Conservation (phyloP, 2,888 invertebrate species). For the Ctena decussata region DNA sequence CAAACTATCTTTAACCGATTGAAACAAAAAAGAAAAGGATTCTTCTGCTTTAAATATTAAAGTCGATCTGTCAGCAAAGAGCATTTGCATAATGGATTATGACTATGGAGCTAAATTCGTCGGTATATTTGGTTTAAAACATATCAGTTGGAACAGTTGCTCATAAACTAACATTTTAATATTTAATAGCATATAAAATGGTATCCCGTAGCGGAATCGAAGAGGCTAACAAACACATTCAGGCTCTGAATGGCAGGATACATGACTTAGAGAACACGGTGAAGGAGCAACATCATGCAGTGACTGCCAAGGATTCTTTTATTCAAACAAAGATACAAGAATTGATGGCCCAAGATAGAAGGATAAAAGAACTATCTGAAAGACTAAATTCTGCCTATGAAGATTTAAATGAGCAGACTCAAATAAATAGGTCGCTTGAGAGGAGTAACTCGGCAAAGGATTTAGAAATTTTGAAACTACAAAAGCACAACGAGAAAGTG, state of each 20-base stretch:
- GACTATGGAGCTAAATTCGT: too few relatives aligned
- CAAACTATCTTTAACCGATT: too few relatives aligned
- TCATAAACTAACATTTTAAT: too few relatives aligned
- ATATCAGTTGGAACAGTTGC: too few relatives aligned
- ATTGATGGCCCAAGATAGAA: constrained; percentile 67
- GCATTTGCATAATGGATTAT: too few relatives aligned
- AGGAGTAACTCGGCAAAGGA: constrained; percentile 17
- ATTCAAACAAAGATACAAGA: constrained; percentile 69
- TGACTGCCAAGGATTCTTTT: constrained; percentile 73
- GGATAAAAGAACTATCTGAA: constrained; percentile 65
- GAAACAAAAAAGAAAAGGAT: too few relatives aligned
- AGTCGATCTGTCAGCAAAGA: too few relatives aligned
- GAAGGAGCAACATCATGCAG: constrained; percentile 75
- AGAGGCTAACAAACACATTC: constrained; percentile 86
- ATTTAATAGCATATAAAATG: constrained; percentile 55
- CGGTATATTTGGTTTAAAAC: too few relatives aligned
- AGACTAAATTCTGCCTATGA: constrained; percentile 33
- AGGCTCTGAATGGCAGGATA: constrained; percentile 82
- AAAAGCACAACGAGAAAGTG: constrained; percentile 27
- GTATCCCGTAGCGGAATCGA: constrained; percentile 82
- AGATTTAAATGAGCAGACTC: not conserved
- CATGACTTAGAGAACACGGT: constrained; percentile 81
- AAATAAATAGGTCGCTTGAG: constrained; percentile 23
- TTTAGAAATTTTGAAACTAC: constrained; percentile 17
- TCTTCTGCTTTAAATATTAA: too few relatives aligned